Evolutionary conservation across 2,797 vertebrate species (phyloP), one percentile per base, ranked within the genome.

Genomic region (Pipistrellus nathusii): DNA sequence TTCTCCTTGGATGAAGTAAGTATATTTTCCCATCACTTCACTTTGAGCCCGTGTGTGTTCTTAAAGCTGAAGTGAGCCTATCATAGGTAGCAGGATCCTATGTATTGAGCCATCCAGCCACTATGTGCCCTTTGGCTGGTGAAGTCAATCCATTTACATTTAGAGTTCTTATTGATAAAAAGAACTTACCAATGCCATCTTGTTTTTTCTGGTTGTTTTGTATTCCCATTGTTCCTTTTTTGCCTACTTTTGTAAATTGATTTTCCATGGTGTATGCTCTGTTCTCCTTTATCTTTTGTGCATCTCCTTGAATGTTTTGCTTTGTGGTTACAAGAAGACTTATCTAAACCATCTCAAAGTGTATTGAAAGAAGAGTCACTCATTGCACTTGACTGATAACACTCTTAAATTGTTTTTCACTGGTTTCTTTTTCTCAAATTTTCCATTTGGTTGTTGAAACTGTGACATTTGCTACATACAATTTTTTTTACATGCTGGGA

Each of bases 331-430:
- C 27, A 55, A 62, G 9, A 14, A 87, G 41, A 8, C 38, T 94
- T 75, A 86, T 32, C 38, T 73, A 75, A 90, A n/a, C 38, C 20
- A 17, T 41, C 25, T 23, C 12, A 30, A 64, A 66, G 66, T 20
- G 0, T 68, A 23, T 76, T 89, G 68, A 95, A 87, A 72, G 15
- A 82, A 88, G 68, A 94, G n/a, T 57, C 35, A 46, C 59, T 13
- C 18, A 17, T 35, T 73, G 23, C 25, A 32, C 3, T 77, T 78
- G 64, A 23, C n/a, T 78, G 27, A 48, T 64, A 71, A 71, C 3
- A 64, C 11, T 53, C 11, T 75, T 81, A 73, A 59, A 55, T 77
- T 76, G 72, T 11, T 85, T 91, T 92, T 75, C n/a, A 57, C 76
- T 76, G 5, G 0, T 32, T 30, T 13, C 38, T 10, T n/a, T 10